Conservation (phyloP, 2,888 invertebrate species). For the Tribolium freemani region DNA sequence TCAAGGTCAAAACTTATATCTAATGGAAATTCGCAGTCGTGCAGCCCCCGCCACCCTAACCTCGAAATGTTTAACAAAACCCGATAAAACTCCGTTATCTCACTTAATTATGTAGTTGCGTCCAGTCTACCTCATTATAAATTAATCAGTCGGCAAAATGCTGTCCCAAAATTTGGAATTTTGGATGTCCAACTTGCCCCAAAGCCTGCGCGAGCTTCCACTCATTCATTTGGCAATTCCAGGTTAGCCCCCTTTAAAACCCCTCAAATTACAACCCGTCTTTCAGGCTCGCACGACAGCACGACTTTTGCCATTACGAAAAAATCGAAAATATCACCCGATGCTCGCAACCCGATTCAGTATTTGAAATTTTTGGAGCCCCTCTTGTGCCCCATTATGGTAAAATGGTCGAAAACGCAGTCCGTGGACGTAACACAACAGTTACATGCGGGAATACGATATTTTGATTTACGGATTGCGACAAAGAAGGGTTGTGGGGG, state of each 20-base stretch:
- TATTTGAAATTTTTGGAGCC: slow-evolving; percentile 72
- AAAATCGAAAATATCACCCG: slow-evolving; percentile 79
- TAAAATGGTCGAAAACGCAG: slow-evolving; percentile 86
- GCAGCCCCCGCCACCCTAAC: too few relatives aligned
- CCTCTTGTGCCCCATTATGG: slow-evolving; percentile 62
- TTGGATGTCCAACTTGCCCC: slow-evolving; percentile 83
- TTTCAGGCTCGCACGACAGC: slow-evolving; percentile 86
- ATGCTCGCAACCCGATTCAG: slow-evolving; percentile 71
- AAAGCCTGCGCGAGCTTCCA: slow-evolving; percentile 72
- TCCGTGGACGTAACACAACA: slow-evolving; percentile 73
- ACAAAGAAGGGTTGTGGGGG: slow-evolving; percentile 71
- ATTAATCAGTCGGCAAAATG: neutral
- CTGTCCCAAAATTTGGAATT: slow-evolving; percentile 69
- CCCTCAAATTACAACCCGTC: neutral
- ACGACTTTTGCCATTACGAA: slow-evolving; percentile 84
- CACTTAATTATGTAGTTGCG: neutral
- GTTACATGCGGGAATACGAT: slow-evolving; percentile 84
- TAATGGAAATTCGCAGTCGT: too few relatives aligned
- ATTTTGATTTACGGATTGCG: slow-evolving; percentile 85
- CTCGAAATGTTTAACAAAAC: too few relatives aligned
- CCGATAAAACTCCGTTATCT: neutral
- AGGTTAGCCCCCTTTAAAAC: slow-evolving; percentile 70
- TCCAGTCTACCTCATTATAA: neutral
- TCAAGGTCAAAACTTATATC: too few relatives aligned
- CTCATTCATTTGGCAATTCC: slow-evolving; percentile 83